Conservation (phyloP, 1,140 invertebrate genomes). For the Pemphigus obesinymphae region DNA sequence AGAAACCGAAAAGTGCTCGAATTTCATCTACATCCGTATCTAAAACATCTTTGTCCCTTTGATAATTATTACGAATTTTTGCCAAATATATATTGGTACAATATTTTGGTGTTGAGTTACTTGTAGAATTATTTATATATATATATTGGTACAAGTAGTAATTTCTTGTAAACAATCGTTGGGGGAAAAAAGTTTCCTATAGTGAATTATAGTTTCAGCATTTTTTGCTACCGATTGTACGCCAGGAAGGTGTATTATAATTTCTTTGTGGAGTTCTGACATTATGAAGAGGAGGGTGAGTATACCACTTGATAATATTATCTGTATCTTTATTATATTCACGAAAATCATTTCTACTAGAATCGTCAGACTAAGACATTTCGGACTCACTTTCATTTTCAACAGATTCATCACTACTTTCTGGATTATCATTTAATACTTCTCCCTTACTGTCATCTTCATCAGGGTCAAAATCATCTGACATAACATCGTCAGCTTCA, state of each 20-base stretch:
- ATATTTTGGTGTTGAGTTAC: too few species aligned
- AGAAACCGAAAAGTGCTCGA: conserved; percentile 35
- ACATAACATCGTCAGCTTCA: neutral
- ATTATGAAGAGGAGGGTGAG: neutral
- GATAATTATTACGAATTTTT: neutral
- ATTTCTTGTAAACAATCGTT: neutral
- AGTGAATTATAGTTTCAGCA: conserved; percentile 3
- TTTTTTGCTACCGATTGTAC: neutral
- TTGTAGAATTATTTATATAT: neutral
- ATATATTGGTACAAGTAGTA: too few species aligned
- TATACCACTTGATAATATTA: neutral
- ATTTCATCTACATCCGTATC: conserved; percentile 43
- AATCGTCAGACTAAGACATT: neutral
- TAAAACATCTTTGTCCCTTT: conserved; percentile 35
- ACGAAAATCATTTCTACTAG: neutral
- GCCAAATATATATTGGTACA: conserved; percentile 19
- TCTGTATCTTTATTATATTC: neutral
- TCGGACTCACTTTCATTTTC: neutral
- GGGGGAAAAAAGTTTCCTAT: neutral
- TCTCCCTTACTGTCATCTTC: neutral
- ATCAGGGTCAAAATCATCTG: neutral
- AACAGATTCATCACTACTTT: conserved; percentile 2
- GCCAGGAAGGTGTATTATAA: neutral
- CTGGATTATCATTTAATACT: too few species aligned
- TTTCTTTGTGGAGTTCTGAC: neutral